Conservation (phyloP, 2,888 invertebrate species). For the Drosophila histrio region DNA sequence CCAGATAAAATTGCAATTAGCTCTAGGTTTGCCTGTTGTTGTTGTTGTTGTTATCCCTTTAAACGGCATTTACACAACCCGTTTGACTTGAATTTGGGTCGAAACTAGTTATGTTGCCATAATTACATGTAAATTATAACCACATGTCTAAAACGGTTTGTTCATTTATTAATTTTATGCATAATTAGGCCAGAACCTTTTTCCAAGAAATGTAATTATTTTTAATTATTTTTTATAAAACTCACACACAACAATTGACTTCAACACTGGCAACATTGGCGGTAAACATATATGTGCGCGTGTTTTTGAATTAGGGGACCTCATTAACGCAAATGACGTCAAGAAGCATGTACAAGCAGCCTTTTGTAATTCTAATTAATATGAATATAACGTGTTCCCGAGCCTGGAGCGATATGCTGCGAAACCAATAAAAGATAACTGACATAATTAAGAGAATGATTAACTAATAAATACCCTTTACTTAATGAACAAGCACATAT, state of each 20-base stretch:
- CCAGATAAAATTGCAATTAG: constrained; percentile 61
- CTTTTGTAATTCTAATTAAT: constrained; percentile 77
- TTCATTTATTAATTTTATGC: constrained; percentile 62
- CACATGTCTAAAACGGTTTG: constrained; percentile 57
- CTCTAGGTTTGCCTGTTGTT: constrained; percentile 7
- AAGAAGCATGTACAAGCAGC: constrained; percentile 47
- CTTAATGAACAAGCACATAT: not conserved
- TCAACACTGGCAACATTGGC: constrained; percentile 17
- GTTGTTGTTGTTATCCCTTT: constrained; percentile 28
- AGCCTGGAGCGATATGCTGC: constrained; percentile 31
- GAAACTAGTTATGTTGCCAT: constrained; percentile 44
- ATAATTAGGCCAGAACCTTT: constrained; percentile 52
- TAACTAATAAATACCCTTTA: not conserved
- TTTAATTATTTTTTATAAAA: constrained; percentile 55
- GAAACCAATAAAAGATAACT: constrained; percentile 56
- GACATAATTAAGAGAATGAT: not conserved
- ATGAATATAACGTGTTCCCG: constrained; percentile 57
- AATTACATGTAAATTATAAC: constrained; percentile 72
- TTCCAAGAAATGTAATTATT: constrained; percentile 66
- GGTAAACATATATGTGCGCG: not conserved
- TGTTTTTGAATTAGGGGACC: constrained; percentile 27
- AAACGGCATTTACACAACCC: constrained; percentile 50
- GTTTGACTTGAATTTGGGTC: constrained; percentile 42
- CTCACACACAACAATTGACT: constrained; percentile 46
- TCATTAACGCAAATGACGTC: constrained; percentile 67